A percentile compares a stretch with the other conserved stretches of the same genome.
These are phyloP conservation scores for Pseudochromis fuscus DNA, from an alignment of 2,797 vertebrate species.

Conservation along the genomic window DNA sequence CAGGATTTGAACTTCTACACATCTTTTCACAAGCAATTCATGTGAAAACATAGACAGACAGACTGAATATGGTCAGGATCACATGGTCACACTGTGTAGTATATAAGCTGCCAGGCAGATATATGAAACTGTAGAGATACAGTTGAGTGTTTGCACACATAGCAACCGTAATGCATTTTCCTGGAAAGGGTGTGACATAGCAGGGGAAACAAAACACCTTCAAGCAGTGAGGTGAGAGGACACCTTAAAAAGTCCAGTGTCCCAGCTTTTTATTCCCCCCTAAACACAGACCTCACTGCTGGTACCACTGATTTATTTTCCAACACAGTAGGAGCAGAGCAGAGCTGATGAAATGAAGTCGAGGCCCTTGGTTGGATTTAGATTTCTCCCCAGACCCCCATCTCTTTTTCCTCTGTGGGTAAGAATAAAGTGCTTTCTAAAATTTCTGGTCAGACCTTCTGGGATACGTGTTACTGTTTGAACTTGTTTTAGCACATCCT, in stretches of 20 bases:
- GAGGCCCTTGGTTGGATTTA: not conserved
- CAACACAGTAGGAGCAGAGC: slow-evolving; percentile 18
- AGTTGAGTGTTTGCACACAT: slow-evolving; percentile 43
- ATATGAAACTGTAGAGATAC: slow-evolving; percentile 31
- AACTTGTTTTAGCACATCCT: slow-evolving; percentile 2
- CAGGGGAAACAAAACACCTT: slow-evolving; percentile 20
- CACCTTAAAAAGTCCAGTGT: not conserved
- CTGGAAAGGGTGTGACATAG: slow-evolving; percentile 36
- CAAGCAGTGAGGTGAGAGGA: not conserved
- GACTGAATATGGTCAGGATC: not conserved
- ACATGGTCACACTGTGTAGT: not conserved
- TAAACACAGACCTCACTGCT: not conserved
- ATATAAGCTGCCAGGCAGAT: slow-evolving; percentile 24
- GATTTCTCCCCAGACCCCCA: not conserved
- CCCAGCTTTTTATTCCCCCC: slow-evolving; percentile 1
- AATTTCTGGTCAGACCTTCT: not conserved
- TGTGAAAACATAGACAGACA: slow-evolving; percentile 4
- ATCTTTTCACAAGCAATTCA: too few species aligned
- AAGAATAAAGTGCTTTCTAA: not conserved
- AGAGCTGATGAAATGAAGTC: slow-evolving; percentile 16
- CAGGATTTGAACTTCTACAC: too few species aligned
- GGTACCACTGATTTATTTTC: slow-evolving; percentile 33
- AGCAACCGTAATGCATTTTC: slow-evolving; percentile 37
- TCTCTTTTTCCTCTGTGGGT: not conserved
- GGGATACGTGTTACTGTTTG: not conserved